Evolutionary conservation across 2,113 vertebrate species (phyloP).

Genomic region (Nanger granti): DNA sequence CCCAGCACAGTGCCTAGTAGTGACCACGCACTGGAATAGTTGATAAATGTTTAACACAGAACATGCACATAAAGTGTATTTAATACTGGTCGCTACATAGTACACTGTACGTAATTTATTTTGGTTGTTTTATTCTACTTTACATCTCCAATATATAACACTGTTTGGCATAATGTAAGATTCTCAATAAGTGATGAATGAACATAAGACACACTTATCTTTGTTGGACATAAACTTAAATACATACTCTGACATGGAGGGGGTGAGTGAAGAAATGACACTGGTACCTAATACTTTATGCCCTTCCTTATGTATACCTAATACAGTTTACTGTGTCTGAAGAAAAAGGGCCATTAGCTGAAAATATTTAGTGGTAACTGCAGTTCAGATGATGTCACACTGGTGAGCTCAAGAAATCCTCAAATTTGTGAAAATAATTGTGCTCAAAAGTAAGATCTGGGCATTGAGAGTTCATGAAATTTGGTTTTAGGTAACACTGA

Average conservation of each 20-base stretch:
- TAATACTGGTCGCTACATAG: not conserved
- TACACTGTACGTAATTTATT: not conserved
- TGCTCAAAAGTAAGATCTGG: not conserved
- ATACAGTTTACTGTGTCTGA: not conserved
- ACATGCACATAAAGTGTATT: not conserved
- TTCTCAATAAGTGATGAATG: not conserved
- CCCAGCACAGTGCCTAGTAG: not conserved
- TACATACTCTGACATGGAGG: not conserved
- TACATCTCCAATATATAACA: not conserved
- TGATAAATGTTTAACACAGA: not conserved
- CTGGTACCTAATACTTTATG: not conserved
- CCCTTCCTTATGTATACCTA: not conserved
- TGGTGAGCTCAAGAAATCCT: not conserved
- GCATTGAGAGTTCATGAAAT: not conserved
- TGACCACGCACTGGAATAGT: not conserved
- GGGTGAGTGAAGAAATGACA: not conserved
- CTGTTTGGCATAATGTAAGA: not conserved
- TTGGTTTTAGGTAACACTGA: not conserved
- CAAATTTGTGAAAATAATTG: conserved; percentile 11
- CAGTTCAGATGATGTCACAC: not conserved
- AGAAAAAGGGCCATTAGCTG: not conserved
- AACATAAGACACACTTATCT: not conserved
- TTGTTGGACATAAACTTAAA: not conserved
- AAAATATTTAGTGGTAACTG: not conserved
- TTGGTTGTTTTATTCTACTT: conserved; percentile 13